Evolutionary conservation across 2,797 vertebrate genomes (phyloP).

Genomic region (Sebastes flavidus): DNA sequence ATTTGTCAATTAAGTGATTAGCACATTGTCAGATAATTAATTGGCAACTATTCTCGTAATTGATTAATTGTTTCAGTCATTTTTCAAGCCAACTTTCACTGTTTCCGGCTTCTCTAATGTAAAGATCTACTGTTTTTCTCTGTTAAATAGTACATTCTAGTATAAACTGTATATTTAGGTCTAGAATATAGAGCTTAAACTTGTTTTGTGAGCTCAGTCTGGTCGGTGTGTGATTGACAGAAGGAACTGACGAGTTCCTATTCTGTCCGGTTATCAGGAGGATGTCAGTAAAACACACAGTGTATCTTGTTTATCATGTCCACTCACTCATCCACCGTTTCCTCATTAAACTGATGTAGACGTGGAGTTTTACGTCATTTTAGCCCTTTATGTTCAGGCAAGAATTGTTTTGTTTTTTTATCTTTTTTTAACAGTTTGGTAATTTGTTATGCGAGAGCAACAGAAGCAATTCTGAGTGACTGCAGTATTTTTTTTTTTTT

Average conservation of each 20-base stretch:
- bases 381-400: too few species aligned
- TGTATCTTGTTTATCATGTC: conserved; percentile 3
- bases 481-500: neutral
- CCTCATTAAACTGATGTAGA: neutral
- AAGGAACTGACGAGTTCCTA: conserved; percentile 66
- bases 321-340: conserved; percentile 20
- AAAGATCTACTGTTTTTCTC: neutral
- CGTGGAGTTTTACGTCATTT: neutral
- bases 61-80: neutral
- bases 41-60: neutral
- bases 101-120: neutral
- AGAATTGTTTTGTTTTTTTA: neutral
- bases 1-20: neutral
- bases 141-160: too few species aligned
- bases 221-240: neutral
- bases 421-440: neutral
- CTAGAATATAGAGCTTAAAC: neutral
- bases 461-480: neutral
- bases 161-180: neutral
- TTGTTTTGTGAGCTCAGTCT: neutral
- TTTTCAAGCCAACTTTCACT: too few species aligned
- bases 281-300: conserved; percentile 27
- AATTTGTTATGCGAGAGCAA: neutral
- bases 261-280: conserved; percentile 39
- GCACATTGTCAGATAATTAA: neutral